These are phyloP conservation scores for Gracilinanus agilis DNA, from an alignment of 2,113 vertebrate species.

Conservation along the genomic window DNA sequence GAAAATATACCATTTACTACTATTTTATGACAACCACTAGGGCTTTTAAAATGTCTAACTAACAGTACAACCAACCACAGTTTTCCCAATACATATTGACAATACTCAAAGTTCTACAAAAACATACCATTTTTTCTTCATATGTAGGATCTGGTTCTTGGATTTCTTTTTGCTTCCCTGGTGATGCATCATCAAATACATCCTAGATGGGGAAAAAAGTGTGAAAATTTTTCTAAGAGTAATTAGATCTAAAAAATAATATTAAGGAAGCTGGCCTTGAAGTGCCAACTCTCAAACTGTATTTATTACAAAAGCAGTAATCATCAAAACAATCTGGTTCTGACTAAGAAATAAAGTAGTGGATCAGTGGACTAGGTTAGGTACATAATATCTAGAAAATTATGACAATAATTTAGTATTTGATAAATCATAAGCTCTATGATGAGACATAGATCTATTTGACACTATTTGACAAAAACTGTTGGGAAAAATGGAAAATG, in stretches of 20 bases:
- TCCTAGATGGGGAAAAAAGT: constrained; percentile 81
- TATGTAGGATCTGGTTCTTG: constrained; percentile 91
- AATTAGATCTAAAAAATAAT: constrained; percentile 17
- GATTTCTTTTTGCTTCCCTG: constrained; percentile 88
- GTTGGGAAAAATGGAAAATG: no score
- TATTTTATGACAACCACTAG: not conserved
- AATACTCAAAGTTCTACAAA: constrained; percentile 5
- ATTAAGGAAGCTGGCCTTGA: no score
- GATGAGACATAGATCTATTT: no score
- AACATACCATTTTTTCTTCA: constrained; percentile 97
- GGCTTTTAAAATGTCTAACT: constrained; percentile 1
- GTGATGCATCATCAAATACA: constrained; percentile 88
- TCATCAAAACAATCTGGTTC: no score
- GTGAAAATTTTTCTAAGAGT: constrained; percentile 38
- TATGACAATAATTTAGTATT: no score
- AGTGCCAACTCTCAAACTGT: no score
- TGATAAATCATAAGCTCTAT: no score
- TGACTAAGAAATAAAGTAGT: no score
- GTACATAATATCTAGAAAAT: no score
- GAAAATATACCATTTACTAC: not conserved
- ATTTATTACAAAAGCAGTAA: no score
- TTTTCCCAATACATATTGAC: not conserved
- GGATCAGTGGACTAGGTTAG: no score
- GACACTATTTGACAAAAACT: no score
- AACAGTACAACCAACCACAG: constrained; percentile 2